Percentiles rank a stretch among this genome's conserved stretches.
Evolutionary conservation across 2,113 vertebrate species (phyloP).

Genomic region (Solea senegalensis): DNA sequence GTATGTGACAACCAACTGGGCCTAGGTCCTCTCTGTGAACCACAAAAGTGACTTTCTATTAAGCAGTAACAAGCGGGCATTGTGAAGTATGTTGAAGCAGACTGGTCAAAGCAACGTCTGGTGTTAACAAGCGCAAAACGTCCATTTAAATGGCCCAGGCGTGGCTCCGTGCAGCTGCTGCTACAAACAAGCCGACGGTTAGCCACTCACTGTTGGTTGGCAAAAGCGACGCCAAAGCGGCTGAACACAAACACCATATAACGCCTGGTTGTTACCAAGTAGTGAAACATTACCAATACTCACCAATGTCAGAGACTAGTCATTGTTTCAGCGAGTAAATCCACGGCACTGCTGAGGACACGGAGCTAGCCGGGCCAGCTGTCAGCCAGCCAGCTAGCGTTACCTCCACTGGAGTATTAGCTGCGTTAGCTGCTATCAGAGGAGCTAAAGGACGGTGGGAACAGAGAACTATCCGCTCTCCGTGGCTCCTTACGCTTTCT

Average conservation of each 20-base stretch:
- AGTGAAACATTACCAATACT: slow-evolving; percentile 13
- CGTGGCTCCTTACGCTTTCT: slow-evolving; percentile 31
- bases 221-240: slow-evolving; percentile 10
- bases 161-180: slow-evolving; percentile 60
- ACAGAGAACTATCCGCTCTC: slow-evolving; percentile 41
- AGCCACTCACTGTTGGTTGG: slow-evolving; percentile 31
- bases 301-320: slow-evolving; percentile 67
- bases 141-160: slow-evolving; percentile 65
- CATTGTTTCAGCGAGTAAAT: slow-evolving; percentile 49
- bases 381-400: slow-evolving; percentile 66
- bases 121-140: background rate
- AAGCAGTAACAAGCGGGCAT: background rate
- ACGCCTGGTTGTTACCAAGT: background rate
- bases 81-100: too few species aligned
- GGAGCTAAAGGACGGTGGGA: slow-evolving; percentile 49
- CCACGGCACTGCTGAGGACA: slow-evolving; percentile 22
- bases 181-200: slow-evolving; percentile 61
- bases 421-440: slow-evolving; percentile 56
- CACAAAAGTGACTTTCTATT: background rate
- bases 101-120: background rate
- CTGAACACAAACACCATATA: background rate
- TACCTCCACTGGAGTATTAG: slow-evolving; percentile 37
- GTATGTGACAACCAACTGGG: slow-evolving; percentile 62
- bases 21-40: slow-evolving; percentile 53
- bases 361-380: slow-evolving; percentile 47